Conservation (phyloP, 1,140 invertebrate species). For the Bombus pascuorum region DNA sequence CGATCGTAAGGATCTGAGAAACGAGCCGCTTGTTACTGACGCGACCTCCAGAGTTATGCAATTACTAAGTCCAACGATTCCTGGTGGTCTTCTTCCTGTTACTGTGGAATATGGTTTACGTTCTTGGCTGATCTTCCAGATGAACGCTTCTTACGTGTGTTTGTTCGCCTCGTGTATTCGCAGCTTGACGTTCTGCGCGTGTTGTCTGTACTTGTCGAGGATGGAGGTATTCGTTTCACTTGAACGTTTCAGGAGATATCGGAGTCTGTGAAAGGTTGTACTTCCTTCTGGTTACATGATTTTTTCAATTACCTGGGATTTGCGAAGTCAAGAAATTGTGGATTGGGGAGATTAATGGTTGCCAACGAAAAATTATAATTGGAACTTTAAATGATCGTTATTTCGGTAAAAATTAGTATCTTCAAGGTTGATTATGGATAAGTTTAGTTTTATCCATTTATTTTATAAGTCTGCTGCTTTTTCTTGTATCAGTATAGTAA, state of each 20-base stretch:
- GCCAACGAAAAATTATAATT: background rate
- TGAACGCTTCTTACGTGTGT: background rate
- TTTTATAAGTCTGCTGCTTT: too few relatives aligned
- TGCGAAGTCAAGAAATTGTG: background rate
- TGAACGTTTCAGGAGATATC: background rate
- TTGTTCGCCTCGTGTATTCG: background rate
- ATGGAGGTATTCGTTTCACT: background rate
- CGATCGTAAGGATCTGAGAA: slow-evolving; percentile 35
- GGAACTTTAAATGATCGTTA: background rate
- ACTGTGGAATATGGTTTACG: slow-evolving; percentile 22
- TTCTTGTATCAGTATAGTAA: too few relatives aligned
- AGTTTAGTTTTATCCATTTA: too few relatives aligned
- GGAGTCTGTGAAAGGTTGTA: too few relatives aligned
- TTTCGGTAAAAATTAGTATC: background rate
- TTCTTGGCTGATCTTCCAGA: slow-evolving; percentile 4
- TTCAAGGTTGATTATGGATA: too few relatives aligned
- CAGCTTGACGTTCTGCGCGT: background rate
- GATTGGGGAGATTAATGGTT: background rate
- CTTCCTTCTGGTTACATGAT: background rate
- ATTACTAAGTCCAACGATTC: slow-evolving; percentile 43
- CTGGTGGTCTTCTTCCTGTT: slow-evolving; percentile 41
- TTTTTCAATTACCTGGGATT: background rate
- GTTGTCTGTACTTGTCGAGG: background rate
- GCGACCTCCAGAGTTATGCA: slow-evolving; percentile 50
- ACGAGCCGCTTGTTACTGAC: slow-evolving; percentile 43